phyloP scores from a whole-genome alignment of 35 echinoderm and acorn worm species.

The Stichopus chloronotus region DNA sequence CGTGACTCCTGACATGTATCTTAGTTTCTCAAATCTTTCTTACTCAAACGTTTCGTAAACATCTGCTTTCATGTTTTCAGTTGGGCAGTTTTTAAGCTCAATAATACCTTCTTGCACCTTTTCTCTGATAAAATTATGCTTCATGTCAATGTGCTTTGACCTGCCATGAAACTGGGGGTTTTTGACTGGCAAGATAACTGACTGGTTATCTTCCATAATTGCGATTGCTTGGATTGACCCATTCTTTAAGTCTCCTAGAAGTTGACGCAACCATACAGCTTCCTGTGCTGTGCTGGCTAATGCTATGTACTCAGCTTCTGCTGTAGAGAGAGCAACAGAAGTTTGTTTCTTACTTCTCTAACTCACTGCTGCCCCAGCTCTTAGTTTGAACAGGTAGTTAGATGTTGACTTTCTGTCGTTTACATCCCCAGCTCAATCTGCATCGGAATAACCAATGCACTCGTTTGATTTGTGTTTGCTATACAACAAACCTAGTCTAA shows the following conservation, averaged over 20 bases:
- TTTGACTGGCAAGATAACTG: neutral
- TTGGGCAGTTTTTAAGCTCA: neutral
- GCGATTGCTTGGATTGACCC: neutral
- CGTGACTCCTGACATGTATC: too few relatives aligned
- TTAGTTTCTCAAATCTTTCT: neutral
- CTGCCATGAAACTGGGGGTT: neutral
- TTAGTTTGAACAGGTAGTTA: neutral
- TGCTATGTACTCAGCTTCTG: conserved; percentile 45
- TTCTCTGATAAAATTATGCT: neutral
- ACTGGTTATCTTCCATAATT: neutral
- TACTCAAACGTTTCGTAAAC: neutral
- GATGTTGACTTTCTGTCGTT: conserved; percentile 32
- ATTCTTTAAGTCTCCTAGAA: neutral
- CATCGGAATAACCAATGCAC: conserved; percentile 32
- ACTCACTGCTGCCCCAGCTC: neutral
- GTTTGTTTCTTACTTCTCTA: conserved; percentile 32
- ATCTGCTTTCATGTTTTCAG: neutral
- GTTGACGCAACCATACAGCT: neutral
- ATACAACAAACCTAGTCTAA: neutral
- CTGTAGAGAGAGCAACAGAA: conserved; percentile 21
- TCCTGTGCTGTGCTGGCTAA: conserved; percentile 13
- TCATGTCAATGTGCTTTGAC: conserved; percentile 1
- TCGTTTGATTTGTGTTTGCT: neutral
- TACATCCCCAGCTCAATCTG: conserved; percentile 14
- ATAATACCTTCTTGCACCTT: neutral